Percentiles rank a stretch among this genome's conserved stretches.
Evolutionary conservation across 2,888 invertebrate species (phyloP).

Genomic region (Netelia virgata): DNA sequence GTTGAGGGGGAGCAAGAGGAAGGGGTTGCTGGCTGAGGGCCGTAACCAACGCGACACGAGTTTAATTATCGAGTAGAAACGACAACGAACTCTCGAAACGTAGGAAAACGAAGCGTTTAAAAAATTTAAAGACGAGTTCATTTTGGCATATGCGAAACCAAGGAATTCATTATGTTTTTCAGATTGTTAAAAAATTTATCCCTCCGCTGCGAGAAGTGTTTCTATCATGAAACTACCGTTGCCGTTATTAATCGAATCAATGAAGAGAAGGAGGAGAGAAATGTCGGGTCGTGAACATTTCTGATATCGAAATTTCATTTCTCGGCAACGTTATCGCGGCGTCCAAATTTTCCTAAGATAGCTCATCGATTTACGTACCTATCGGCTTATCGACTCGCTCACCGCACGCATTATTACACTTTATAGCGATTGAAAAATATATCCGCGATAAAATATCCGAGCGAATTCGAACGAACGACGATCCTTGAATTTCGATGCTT

Average conservation of each 20-base stretch:
- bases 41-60: neutral
- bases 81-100: neutral
- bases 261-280: neutral
- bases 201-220: no score
- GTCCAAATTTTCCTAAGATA: slow-evolving; percentile 22
- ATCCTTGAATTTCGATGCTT: neutral
- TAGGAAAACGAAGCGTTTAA: neutral
- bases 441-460: neutral
- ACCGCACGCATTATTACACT: neutral
- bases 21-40: neutral
- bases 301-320: neutral
- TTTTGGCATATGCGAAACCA: no score
- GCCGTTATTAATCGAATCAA: neutral
- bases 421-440: neutral
- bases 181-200: no score
- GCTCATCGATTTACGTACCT: slow-evolving; percentile 27
- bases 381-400: slow-evolving; percentile 20
- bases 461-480: neutral
- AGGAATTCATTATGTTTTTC: no score
- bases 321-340: neutral
- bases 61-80: slow-evolving; percentile 11
- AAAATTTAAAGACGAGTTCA: neutral
- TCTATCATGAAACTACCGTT: no score
- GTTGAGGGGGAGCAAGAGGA: neutral
- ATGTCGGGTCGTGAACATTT: neutral